phyloP scores from a whole-genome alignment of 2,113 vertebrate genomes.

The Prinia subflava region DNA sequence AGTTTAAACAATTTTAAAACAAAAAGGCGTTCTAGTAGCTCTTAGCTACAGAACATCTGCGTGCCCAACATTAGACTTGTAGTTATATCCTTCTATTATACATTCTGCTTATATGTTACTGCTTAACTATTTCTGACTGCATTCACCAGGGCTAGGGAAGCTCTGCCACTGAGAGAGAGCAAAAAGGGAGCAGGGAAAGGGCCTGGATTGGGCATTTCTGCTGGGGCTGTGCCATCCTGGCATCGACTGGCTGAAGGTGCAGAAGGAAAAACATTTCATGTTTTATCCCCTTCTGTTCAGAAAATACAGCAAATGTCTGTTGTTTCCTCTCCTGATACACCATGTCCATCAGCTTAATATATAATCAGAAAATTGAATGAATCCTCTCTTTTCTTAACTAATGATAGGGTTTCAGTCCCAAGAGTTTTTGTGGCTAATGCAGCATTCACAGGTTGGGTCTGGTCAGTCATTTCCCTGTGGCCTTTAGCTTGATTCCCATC shows the following conservation, averaged over 20 bases:
- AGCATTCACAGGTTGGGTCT: not conserved
- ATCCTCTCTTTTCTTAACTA: not conserved
- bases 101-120: not conserved
- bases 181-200: not conserved
- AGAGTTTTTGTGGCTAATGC: not conserved
- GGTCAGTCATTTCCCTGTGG: not conserved
- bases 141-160: not conserved
- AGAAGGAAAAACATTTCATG: not conserved
- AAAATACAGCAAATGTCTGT: not conserved
- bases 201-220: not conserved
- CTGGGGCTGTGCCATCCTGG: not conserved
- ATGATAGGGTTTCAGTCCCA: not conserved
- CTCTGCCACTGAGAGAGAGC: not conserved
- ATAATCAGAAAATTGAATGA: not conserved
- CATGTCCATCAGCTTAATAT: not conserved
- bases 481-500: not conserved
- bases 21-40: not conserved
- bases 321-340: not conserved
- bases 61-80: not conserved
- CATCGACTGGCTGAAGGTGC: not conserved
- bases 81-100: not conserved
- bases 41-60: not conserved
- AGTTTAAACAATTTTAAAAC: conserved; percentile 25
- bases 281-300: not conserved
- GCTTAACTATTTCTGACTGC: not conserved